These are phyloP conservation scores for Stenodera caucasica DNA, from an alignment of 2,888 invertebrate species.

Conservation along the genomic window DNA sequence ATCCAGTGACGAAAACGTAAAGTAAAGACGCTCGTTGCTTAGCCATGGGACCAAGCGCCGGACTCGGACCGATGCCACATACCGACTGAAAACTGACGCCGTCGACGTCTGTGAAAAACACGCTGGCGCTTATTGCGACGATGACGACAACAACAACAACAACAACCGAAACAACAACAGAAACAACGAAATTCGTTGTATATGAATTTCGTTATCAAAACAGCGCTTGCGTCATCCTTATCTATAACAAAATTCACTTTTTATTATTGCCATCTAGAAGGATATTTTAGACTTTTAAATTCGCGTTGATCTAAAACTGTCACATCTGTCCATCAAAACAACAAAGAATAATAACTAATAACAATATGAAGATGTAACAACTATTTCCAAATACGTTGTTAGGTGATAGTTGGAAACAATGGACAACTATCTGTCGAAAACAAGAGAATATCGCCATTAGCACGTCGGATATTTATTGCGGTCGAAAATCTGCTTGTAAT, in stretches of 20 bases:
- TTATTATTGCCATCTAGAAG: no score
- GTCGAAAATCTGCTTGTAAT: constrained; percentile 9
- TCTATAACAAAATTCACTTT: no score
- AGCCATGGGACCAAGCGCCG: constrained; percentile 36
- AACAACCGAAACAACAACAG: no score
- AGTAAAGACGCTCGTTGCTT: constrained; percentile 40
- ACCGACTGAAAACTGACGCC: constrained; percentile 35
- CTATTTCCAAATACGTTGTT: no score
- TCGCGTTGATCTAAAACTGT: constrained; percentile 17
- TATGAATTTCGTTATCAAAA: constrained; percentile 16
- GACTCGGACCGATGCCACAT: constrained; percentile 36
- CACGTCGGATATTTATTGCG: constrained; percentile 26
- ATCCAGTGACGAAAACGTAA: constrained; percentile 22
- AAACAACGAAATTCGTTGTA: neutral
- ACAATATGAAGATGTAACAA: neutral
- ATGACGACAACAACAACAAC: no score
- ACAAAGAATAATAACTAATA: neutral
- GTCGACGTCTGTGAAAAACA: constrained; percentile 16
- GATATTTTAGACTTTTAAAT: constrained; percentile 20
- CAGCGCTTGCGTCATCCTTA: constrained; percentile 29
- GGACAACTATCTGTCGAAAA: constrained; percentile 1
- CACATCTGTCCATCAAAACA: constrained; percentile 8
- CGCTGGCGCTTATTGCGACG: constrained; percentile 20
- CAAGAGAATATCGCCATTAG: constrained; percentile 18
- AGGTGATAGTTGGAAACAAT: neutral